Percentiles rank a stretch among this genome's conserved stretches.
phyloP scores from a whole-genome alignment of 2,888 invertebrate species.

The Pseudanteris insignis region DNA sequence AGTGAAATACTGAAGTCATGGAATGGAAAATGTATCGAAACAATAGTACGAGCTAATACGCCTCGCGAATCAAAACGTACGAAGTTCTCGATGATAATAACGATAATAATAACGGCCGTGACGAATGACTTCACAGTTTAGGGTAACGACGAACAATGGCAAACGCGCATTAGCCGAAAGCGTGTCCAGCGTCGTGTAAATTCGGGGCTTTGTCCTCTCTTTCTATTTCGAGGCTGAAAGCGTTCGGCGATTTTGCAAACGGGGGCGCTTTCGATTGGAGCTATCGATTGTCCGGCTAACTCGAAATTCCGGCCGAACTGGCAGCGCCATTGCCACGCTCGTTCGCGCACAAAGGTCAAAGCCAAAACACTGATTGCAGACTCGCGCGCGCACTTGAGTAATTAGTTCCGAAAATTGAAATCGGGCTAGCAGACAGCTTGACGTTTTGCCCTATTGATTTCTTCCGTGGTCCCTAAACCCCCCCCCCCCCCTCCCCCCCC shows the following conservation, averaged over 20 bases:
- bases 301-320: conserved; percentile 35
- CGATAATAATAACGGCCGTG: conserved; percentile 31
- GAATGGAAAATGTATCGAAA: conserved; percentile 9
- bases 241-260: conserved; percentile 30
- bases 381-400: conserved; percentile 46
- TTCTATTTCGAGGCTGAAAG: conserved; percentile 18
- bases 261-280: conserved; percentile 30
- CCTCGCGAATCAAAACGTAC: conserved; percentile 13
- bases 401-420: conserved; percentile 56
- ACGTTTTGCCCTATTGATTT: conserved; percentile 40
- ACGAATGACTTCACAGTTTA: conserved; percentile 38
- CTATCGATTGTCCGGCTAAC: conserved; percentile 35
- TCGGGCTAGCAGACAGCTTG: conserved; percentile 43
- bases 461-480: conserved; percentile 13
- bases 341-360: conserved; percentile 51
- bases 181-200: conserved; percentile 35
- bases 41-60: conserved; percentile 11
- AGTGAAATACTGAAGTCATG: neutral
- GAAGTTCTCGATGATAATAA: conserved; percentile 37
- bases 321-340: conserved; percentile 30
- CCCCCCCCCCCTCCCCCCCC: neutral
- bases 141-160: conserved; percentile 31
- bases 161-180: conserved; percentile 19
- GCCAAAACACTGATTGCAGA: conserved; percentile 47
- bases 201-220: conserved; percentile 23